These are phyloP conservation scores for Lasiurus cinereus DNA, from an alignment of 2,113 vertebrate genomes.

Conservation along the genomic window DNA sequence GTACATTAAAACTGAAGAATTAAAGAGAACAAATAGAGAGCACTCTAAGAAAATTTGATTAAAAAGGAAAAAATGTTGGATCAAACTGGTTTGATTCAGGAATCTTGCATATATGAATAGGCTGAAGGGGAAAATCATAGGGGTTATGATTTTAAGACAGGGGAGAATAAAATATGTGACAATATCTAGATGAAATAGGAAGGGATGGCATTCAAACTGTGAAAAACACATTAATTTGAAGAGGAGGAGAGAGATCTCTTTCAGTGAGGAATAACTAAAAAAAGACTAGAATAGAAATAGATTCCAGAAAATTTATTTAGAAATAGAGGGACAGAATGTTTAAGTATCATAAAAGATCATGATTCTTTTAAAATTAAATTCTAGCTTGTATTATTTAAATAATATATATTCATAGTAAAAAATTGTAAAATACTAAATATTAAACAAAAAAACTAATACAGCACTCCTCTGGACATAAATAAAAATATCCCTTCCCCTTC, in stretches of 20 bases:
- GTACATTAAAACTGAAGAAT: neutral
- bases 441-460: neutral
- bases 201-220: neutral
- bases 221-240: neutral
- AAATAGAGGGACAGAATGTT: neutral
- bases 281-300: neutral
- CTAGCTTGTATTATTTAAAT: conserved; percentile 29
- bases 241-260: neutral
- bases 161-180: neutral
- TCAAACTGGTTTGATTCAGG: neutral
- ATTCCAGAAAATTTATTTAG: neutral
- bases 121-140: neutral
- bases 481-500: neutral
- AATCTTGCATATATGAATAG: neutral
- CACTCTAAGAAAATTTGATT: neutral
- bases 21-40: neutral
- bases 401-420: neutral
- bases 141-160: neutral
- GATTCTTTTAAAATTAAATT: conserved; percentile 23
- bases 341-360: neutral
- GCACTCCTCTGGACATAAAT: neutral
- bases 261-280: neutral
- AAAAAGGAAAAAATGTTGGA: neutral
- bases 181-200: neutral
- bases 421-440: neutral